Evolutionary conservation across 1,140 invertebrate species (phyloP).

Genomic region (Tetraneura akinire): DNA sequence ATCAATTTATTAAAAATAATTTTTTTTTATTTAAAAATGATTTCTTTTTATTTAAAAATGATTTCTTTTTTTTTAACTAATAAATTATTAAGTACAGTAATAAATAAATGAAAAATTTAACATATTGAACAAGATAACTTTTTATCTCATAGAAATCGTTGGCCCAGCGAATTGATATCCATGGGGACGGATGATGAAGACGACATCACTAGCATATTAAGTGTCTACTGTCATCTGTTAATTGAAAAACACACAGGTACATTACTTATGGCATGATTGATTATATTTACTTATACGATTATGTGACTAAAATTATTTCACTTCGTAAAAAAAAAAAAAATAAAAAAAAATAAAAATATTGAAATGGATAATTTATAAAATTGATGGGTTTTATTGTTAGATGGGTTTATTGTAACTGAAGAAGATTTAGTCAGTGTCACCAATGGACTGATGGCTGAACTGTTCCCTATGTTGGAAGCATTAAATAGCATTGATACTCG

Average conservation of each 20-base stretch:
- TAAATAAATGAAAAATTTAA: too few species aligned
- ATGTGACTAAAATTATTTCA: too few species aligned
- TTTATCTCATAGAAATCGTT: constrained; percentile 60
- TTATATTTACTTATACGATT: too few species aligned
- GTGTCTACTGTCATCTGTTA: constrained; percentile 71
- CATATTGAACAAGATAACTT: too few species aligned
- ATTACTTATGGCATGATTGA: not conserved
- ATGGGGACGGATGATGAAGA: constrained; percentile 65
- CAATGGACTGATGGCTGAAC: constrained; percentile 44
- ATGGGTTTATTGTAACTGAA: constrained; percentile 48
- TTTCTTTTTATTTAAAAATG: too few species aligned
- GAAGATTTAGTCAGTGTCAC: constrained; percentile 44
- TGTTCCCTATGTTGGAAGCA: constrained; percentile 46
- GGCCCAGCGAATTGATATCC: constrained; percentile 65
- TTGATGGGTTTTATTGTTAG: not conserved
- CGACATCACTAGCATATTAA: constrained; percentile 70
- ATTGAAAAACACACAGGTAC: constrained; percentile 70
- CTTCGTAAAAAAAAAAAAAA: too few species aligned
- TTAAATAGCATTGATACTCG: constrained; percentile 44
- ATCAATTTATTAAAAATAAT: too few species aligned
- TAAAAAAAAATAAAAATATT: too few species aligned
- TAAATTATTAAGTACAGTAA: too few species aligned
- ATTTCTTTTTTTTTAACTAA: too few species aligned
- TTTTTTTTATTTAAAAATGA: too few species aligned
- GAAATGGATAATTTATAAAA: too few species aligned